These are phyloP conservation scores for Chrysolina haemoptera DNA, from an alignment of 2,888 invertebrate species.

Conservation along the genomic window DNA sequence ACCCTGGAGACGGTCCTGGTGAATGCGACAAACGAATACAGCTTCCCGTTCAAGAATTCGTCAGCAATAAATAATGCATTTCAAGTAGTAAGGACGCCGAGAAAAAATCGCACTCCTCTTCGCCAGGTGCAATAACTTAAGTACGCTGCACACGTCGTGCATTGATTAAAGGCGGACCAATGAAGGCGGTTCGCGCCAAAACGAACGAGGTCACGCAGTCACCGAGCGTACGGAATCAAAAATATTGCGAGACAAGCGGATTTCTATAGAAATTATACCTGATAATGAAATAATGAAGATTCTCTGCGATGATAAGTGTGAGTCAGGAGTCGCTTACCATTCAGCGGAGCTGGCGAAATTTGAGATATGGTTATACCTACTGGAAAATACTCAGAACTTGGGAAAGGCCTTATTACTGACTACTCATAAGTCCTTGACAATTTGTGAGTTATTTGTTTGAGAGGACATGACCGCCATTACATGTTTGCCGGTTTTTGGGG, in stretches of 20 bases:
- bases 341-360: too few species aligned
- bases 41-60: constrained; percentile 8
- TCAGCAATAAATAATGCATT: constrained; percentile 2
- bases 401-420: too few species aligned
- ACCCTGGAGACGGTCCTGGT: neutral
- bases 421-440: too few species aligned
- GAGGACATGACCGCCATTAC: too few species aligned
- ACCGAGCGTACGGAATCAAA: neutral
- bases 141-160: constrained; percentile 33
- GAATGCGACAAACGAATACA: neutral
- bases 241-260: neutral
- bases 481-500: too few species aligned
- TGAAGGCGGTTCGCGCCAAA: constrained; percentile 50
- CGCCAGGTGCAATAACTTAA: constrained; percentile 43
- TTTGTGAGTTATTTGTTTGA: too few species aligned
- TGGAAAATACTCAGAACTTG: too few species aligned
- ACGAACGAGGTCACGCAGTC: constrained; percentile 54
- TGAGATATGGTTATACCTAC: too few species aligned
- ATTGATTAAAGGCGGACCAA: constrained; percentile 49
- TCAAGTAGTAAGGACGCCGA: constrained; percentile 3
- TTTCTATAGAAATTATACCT: too few species aligned
- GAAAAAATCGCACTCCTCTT: constrained; percentile 30
- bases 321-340: too few species aligned
- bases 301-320: too few species aligned
- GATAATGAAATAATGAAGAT: too few species aligned